phyloP scores from a whole-genome alignment of 2,797 vertebrate genomes.

The Vespertilio murinus region DNA sequence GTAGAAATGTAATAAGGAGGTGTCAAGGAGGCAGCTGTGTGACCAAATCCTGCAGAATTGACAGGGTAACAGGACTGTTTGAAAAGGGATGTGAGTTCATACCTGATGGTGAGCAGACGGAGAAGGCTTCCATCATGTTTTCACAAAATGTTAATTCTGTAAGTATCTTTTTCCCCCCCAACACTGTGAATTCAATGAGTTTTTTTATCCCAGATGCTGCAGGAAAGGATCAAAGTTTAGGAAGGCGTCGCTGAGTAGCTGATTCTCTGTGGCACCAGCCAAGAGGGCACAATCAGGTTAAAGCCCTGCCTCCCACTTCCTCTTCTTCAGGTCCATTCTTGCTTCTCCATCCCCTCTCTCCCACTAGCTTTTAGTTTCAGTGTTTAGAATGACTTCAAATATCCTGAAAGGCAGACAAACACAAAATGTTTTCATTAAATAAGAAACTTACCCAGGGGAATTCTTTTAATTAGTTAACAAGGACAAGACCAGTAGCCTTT shows the following conservation, averaged over 20 bases:
- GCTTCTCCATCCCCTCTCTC: background rate
- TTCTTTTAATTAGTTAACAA: background rate
- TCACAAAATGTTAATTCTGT: slow-evolving; percentile 79
- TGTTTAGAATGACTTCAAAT: background rate
- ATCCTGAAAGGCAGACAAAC: background rate
- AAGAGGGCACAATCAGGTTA: background rate
- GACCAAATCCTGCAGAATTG: background rate
- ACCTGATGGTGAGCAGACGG: slow-evolving; percentile 57
- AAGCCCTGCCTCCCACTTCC: background rate
- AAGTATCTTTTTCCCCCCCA: slow-evolving; percentile 68
- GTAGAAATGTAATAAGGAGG: background rate
- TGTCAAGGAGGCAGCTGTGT: slow-evolving; percentile 57
- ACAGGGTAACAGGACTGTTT: slow-evolving; percentile 70
- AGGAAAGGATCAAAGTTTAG: background rate
- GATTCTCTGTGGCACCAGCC: background rate
- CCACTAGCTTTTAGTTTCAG: background rate
- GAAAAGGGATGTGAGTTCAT: slow-evolving; percentile 80
- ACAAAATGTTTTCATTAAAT: background rate
- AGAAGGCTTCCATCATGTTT: slow-evolving; percentile 84
- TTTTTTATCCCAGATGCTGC: background rate
- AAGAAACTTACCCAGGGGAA: background rate
- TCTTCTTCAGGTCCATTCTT: background rate
- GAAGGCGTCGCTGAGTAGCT: background rate
- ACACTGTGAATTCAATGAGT: background rate
- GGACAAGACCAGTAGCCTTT: background rate